Base-by-base conservation (phyloP, 2,888 invertebrate species). In the Scaptomyza polygonia region DNA sequence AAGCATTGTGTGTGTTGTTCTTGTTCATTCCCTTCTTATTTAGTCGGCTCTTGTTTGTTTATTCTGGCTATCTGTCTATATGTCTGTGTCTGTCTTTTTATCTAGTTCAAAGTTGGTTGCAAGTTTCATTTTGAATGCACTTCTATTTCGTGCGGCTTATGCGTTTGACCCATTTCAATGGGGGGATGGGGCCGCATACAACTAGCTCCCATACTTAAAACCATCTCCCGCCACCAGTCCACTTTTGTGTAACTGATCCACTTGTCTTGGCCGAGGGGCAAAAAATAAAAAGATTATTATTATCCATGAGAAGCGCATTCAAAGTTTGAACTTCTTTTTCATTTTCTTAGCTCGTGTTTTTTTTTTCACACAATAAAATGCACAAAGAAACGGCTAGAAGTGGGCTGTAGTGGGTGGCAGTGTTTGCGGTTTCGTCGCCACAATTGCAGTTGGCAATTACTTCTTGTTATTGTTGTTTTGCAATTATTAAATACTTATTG, bases 281-380 rank as follows among this genome's bases (percentile, higher is more conserved):
- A 45, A 43, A 6, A 14, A 30, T 0, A 45, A 67, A 56, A 72
- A 79, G 68, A 79, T 47, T 47, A 48, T 48, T 48, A 48, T 47
- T n/a, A 81, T 77, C 64, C 72, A 73, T 83, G 86, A 77, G 82
- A 82, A 85, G 79, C 64, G 67, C 85, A 85, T 85, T 82, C 85
- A 82, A 67, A 71, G 74, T 54, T 70, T 79, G 68, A 85, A 82
- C 85, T 82, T 81, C 72, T 81, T 79, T 63, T 56, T 63, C 14
- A 36, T 36, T 36, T 36, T 36, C 14, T 65, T 62, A 54, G 51
- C 39, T 59, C 59, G 34, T 34, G 12, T 34, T 34, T 32, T 34
- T 61, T 63, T 64, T 72, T 81, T 84, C 84, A 83, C 84, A 84
- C 79, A 83, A 79, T 84, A 72, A 77, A 75, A 74, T 67, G 78